These are phyloP conservation scores for Anguilla marmorata DNA, from an alignment of 2,797 vertebrate species.

Conservation along the genomic window DNA sequence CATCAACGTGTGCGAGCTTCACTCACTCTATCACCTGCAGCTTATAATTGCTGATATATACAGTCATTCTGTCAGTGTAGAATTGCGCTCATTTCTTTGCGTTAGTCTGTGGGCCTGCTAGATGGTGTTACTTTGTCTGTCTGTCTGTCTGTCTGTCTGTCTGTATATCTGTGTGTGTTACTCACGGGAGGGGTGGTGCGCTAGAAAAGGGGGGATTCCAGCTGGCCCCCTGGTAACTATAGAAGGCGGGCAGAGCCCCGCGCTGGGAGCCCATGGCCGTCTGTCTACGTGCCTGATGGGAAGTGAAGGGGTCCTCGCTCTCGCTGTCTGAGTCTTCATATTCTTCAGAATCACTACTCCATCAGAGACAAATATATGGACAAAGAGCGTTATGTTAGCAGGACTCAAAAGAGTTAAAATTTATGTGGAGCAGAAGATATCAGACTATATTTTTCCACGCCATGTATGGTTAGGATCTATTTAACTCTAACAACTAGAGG, in stretches of 20 bases:
- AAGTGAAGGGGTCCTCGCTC: conserved; percentile 83
- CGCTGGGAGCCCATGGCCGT: conserved; percentile 79
- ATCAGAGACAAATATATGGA: conserved; percentile 23
- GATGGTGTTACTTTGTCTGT: conserved; percentile 56
- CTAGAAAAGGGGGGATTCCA: conserved; percentile 85
- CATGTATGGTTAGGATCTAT: background rate
- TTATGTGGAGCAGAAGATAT: background rate
- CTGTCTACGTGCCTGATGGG: conserved; percentile 85
- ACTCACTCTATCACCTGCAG: background rate
- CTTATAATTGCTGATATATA: conserved; percentile 3
- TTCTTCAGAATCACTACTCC: conserved; percentile 74
- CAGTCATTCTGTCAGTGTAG: conserved; percentile 38
- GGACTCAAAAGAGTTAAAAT: background rate
- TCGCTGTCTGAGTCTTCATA: conserved; percentile 83
- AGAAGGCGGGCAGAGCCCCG: conserved; percentile 81
- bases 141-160: conserved; percentile 71
- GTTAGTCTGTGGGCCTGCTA: conserved; percentile 39
- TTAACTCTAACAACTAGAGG: background rate
- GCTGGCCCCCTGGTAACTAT: conserved; percentile 81
- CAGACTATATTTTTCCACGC: background rate
- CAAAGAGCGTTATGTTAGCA: conserved; percentile 33
- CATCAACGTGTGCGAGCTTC: conserved; percentile 3
- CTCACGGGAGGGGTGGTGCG: conserved; percentile 82
- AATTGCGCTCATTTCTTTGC: conserved; percentile 26
- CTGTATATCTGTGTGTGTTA: conserved; percentile 78